Percentiles rank a stretch among this genome's conserved stretches.
These are phyloP conservation scores for Tethea ocularis DNA, from an alignment of 2,888 invertebrate genomes.

Conservation along the genomic window DNA sequence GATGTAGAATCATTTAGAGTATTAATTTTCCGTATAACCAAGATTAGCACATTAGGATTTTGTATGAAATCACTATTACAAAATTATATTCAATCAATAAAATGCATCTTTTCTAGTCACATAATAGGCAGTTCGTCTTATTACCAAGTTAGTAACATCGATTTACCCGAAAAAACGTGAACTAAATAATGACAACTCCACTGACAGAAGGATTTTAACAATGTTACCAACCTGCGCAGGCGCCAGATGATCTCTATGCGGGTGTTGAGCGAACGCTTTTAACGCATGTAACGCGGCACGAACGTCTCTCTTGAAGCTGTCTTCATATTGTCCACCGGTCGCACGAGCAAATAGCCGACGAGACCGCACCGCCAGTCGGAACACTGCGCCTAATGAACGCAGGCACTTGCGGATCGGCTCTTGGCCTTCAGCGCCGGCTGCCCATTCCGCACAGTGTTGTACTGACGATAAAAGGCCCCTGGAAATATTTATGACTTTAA, in stretches of 20 bases:
- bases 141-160: too few relatives aligned
- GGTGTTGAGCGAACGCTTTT: conserved; percentile 87
- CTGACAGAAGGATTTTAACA: too few relatives aligned
- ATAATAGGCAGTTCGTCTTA: too few relatives aligned
- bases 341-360: conserved; percentile 92
- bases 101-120: too few relatives aligned
- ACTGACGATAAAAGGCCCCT: conserved; percentile 94
- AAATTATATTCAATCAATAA: too few relatives aligned
- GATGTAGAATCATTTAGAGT: too few relatives aligned
- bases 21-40: too few relatives aligned
- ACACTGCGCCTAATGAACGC: conserved; percentile 95
- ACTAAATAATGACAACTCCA: too few relatives aligned
- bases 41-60: too few relatives aligned
- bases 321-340: conserved; percentile 94
- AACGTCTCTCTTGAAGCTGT: conserved; percentile 92
- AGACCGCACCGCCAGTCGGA: conserved; percentile 96
- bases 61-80: too few relatives aligned
- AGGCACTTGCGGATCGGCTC: conserved; percentile 96
- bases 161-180: too few relatives aligned
- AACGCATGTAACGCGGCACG: conserved; percentile 91
- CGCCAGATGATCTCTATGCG: conserved; percentile 88
- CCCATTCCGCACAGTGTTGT: conserved; percentile 94
- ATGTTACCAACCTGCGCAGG: conserved; percentile 85
- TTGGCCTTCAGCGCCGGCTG: conserved; percentile 92
- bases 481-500: conserved; percentile 15